Conservation (phyloP, 2,113 vertebrate genomes). For the Psephotus haematonotus region DNA sequence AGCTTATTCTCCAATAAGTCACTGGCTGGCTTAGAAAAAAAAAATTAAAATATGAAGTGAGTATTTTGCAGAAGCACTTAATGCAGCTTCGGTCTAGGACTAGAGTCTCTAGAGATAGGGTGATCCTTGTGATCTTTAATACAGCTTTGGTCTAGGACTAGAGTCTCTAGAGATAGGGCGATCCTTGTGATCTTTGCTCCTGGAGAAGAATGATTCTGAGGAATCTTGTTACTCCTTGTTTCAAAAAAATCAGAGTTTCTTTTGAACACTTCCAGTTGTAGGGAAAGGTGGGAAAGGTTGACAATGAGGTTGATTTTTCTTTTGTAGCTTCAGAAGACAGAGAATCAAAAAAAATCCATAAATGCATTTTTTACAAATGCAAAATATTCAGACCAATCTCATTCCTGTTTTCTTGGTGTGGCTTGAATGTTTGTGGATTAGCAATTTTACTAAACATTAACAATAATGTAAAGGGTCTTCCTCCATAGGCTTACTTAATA, state of each 20-base stretch:
- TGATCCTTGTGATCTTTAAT: background rate
- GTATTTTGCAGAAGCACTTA: background rate
- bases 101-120: background rate
- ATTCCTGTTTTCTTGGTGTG: background rate
- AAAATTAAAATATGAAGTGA: background rate
- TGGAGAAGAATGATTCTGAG: background rate
- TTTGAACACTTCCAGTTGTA: background rate
- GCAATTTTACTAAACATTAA: background rate
- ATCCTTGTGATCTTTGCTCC: background rate
- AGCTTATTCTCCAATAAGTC: background rate
- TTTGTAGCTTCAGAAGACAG: background rate
- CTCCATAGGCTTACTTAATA: background rate
- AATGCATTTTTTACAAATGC: rapidly evolving
- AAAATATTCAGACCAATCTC: background rate
- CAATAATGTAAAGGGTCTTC: rapidly evolving
- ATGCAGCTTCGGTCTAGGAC: background rate
- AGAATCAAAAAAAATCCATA: background rate
- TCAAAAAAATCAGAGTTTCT: background rate
- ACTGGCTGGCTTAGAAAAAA: background rate
- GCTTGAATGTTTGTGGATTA: background rate
- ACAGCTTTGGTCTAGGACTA: background rate
- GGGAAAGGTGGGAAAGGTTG: background rate
- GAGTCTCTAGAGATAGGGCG: background rate
- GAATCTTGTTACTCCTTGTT: background rate
- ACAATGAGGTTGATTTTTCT: background rate